Evolutionary conservation across 2,888 invertebrate genomes (phyloP).

Genomic region (Synergus laeviventris): DNA sequence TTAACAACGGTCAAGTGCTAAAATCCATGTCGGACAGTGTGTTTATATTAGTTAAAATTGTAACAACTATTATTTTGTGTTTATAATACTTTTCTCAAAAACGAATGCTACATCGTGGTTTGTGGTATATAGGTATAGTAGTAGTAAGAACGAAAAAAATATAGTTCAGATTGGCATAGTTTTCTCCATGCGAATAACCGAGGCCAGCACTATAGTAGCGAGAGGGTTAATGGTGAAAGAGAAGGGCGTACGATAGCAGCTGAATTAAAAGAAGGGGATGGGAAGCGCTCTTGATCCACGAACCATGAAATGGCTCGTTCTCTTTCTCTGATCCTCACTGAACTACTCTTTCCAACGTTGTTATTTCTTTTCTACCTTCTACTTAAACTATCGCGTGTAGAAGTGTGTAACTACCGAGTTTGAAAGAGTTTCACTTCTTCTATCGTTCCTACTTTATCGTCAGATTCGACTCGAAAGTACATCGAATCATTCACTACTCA

Average conservation of each 20-base stretch:
- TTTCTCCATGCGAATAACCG: constrained; percentile 25
- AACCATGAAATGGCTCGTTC: constrained; percentile 56
- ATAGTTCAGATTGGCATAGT: constrained; percentile 19
- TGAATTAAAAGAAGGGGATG: constrained; percentile 43
- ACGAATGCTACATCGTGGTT: neutral
- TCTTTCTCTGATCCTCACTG: constrained; percentile 43
- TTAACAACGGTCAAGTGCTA: too few relatives aligned
- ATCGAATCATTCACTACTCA: constrained; percentile 33
- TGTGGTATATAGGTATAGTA: neutral
- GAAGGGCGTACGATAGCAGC: constrained; percentile 44
- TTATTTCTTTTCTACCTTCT: constrained; percentile 52
- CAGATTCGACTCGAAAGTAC: constrained; percentile 22
- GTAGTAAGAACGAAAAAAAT: neutral
- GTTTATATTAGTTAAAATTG: neutral
- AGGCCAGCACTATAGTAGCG: constrained; percentile 35
- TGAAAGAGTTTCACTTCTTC: constrained; percentile 33
- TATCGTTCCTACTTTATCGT: constrained; percentile 23
- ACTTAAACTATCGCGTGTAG: constrained; percentile 52
- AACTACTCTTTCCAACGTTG: constrained; percentile 48
- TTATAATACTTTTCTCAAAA: neutral
- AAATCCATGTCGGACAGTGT: neutral
- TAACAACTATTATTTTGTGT: neutral
- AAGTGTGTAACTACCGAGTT: constrained; percentile 33
- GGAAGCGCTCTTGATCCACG: constrained; percentile 53
- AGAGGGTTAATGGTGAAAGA: constrained; percentile 35